Conservation (phyloP, 2,113 vertebrate genomes). For the Ctenomys sociabilis region DNA sequence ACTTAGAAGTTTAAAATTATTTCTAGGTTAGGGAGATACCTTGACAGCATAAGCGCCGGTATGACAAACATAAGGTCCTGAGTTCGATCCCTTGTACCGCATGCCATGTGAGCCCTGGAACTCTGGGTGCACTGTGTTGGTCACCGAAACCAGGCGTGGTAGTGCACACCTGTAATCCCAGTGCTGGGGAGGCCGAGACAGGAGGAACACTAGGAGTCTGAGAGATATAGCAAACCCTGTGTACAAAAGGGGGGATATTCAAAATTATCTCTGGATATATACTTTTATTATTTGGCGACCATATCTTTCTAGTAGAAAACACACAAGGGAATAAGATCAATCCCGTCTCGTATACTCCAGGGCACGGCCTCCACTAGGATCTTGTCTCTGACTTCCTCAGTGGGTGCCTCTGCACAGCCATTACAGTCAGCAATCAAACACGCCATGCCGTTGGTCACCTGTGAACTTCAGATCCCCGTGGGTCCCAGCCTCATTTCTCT, state of each 20-base stretch:
- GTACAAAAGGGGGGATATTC: neutral
- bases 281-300: neutral
- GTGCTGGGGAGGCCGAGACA: no score
- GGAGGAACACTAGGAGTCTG: no score
- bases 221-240: no score
- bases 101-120: no score
- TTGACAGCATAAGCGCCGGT: no score
- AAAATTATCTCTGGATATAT: neutral
- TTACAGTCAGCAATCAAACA: neutral
- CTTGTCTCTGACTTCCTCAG: neutral
- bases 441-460: neutral
- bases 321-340: neutral
- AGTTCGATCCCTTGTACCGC: no score
- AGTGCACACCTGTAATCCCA: no score
- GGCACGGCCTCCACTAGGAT: neutral
- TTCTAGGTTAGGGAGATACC: neutral
- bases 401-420: neutral
- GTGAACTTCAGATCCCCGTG: neutral
- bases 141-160: no score
- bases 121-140: no score
- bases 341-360: neutral
- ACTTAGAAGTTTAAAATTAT: neutral
- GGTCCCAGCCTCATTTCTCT: neutral
- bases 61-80: no score
- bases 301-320: neutral